These are phyloP conservation scores for Mimumesa dahlbomi DNA, from an alignment of 2,888 invertebrate species.

Conservation along the genomic window DNA sequence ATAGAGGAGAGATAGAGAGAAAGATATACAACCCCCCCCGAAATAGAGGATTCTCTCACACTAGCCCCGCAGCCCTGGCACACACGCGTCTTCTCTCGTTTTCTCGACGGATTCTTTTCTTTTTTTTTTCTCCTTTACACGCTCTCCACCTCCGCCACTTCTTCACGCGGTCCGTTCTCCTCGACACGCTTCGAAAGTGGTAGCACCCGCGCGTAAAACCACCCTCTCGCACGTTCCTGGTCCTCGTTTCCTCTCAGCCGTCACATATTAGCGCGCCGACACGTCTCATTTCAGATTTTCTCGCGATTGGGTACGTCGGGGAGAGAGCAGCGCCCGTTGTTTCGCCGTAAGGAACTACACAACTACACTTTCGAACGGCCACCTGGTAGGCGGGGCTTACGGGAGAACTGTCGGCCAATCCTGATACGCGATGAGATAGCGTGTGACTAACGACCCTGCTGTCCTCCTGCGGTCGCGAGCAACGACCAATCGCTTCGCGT, in stretches of 20 bases:
- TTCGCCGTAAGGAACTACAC: slow-evolving; percentile 75
- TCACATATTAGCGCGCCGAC: slow-evolving; percentile 75
- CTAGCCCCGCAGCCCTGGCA: slow-evolving; percentile 41
- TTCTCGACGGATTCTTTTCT: slow-evolving; percentile 21
- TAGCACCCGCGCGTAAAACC: slow-evolving; percentile 64
- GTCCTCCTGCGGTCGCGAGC: slow-evolving; percentile 56
- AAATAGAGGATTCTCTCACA: slow-evolving; percentile 46
- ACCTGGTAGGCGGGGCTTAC: slow-evolving; percentile 76
- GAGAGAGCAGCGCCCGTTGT: slow-evolving; percentile 71
- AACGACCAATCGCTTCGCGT: slow-evolving; percentile 54
- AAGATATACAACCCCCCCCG: slow-evolving; percentile 45
- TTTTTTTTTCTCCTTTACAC: slow-evolving; percentile 27
- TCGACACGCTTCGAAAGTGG: slow-evolving; percentile 59
- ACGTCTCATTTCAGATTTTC: slow-evolving; percentile 74
- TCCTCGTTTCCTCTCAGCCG: slow-evolving; percentile 59
- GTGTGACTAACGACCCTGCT: slow-evolving; percentile 44
- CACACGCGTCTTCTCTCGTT: slow-evolving; percentile 50
- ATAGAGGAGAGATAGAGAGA: slow-evolving; percentile 21
- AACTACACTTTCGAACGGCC: slow-evolving; percentile 78
- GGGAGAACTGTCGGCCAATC: slow-evolving; percentile 57
- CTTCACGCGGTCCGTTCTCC: slow-evolving; percentile 38
- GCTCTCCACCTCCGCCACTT: slow-evolving; percentile 42
- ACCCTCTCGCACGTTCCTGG: slow-evolving; percentile 64
- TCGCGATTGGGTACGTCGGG: slow-evolving; percentile 65
- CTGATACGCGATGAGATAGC: slow-evolving; percentile 26